These are phyloP conservation scores for Penelope pileata DNA, from an alignment of 2,113 vertebrate genomes.

Conservation along the genomic window DNA sequence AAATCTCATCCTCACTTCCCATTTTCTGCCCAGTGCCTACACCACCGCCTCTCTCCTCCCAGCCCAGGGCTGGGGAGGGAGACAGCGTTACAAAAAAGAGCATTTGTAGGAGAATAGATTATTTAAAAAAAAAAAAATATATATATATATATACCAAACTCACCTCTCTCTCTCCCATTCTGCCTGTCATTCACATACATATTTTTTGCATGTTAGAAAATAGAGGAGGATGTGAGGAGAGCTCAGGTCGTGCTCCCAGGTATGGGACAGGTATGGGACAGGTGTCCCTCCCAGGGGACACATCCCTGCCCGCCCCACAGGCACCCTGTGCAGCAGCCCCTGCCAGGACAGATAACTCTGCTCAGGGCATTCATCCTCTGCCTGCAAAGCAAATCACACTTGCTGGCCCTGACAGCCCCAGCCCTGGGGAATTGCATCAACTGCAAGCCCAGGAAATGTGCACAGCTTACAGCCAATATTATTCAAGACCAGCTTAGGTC, in stretches of 20 bases:
- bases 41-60: background rate
- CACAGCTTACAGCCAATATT: background rate
- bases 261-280: no score
- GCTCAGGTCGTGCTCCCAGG: background rate
- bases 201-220: conserved; percentile 21
- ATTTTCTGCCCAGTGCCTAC: background rate
- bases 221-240: background rate
- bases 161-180: background rate
- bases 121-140: background rate
- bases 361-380: background rate
- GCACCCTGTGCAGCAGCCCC: background rate
- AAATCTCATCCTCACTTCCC: background rate
- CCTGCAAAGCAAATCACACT: conserved; percentile 24
- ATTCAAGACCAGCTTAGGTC: conserved; percentile 11
- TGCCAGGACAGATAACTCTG: background rate
- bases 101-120: background rate
- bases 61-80: background rate
- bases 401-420: background rate
- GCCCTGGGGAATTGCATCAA: background rate
- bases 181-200: background rate
- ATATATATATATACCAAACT: background rate
- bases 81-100: background rate
- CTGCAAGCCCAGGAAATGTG: background rate
- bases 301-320: background rate
- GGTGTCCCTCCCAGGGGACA: background rate